Percentiles rank a stretch among this genome's conserved stretches.
Conservation (phyloP, 2,797 vertebrate species). For the Hydrocynus forskahlii region DNA sequence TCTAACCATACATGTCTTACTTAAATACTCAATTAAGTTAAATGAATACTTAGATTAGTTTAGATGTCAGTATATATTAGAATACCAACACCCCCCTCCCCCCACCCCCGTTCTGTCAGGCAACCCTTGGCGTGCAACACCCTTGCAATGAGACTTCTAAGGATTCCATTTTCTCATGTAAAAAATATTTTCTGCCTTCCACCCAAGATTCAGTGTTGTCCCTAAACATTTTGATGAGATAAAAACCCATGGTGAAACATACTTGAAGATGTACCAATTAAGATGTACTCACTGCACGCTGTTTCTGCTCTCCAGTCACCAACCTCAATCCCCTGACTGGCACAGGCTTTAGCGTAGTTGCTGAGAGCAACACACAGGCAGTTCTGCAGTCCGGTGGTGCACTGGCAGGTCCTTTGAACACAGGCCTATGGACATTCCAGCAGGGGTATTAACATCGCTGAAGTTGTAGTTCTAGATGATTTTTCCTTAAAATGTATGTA, state of each 20-base stretch:
- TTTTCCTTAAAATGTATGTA: not conserved
- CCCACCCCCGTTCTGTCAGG: too few species aligned
- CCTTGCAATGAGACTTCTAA: not conserved
- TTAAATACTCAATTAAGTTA: too few species aligned
- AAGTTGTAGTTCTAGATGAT: not conserved
- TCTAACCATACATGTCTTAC: too few species aligned
- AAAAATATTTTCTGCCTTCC: not conserved
- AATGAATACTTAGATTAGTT: too few species aligned
- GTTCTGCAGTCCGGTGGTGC: slow-evolving; percentile 47
- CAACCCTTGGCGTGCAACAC: too few species aligned
- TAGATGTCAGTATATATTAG: too few species aligned
- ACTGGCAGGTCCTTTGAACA: slow-evolving; percentile 69
- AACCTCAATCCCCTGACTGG: slow-evolving; percentile 62
- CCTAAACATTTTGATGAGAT: not conserved
- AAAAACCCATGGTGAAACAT: not conserved
- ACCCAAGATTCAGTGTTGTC: not conserved
- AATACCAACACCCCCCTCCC: too few species aligned
- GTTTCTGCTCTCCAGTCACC: slow-evolving; percentile 71
- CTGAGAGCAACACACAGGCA: slow-evolving; percentile 71
- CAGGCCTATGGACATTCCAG: slow-evolving; percentile 66
- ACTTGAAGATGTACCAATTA: not conserved
- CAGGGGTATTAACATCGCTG: not conserved
- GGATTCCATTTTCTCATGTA: not conserved
- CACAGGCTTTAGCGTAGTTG: slow-evolving; percentile 77
- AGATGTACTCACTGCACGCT: slow-evolving; percentile 70